phyloP scores from a whole-genome alignment of 2,113 vertebrate genomes.

The Chunga burmeisteri region DNA sequence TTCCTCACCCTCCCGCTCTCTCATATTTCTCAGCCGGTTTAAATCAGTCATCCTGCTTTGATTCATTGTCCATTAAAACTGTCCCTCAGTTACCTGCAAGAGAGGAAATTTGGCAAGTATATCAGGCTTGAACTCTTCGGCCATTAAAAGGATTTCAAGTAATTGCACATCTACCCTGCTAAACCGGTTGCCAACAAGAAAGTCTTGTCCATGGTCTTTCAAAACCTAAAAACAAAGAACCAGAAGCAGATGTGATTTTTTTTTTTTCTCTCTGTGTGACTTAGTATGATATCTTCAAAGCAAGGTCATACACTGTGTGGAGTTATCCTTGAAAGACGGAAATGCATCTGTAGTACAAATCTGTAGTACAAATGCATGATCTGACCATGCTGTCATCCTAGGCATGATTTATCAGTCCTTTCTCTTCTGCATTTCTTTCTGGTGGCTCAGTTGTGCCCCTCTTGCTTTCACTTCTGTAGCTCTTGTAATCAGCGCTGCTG shows the following conservation, averaged over 20 bases:
- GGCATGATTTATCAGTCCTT: background rate
- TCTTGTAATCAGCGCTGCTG: background rate
- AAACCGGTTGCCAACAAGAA: constrained; percentile 80
- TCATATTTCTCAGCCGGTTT: background rate
- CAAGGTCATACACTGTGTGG: background rate
- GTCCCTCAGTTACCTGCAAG: constrained; percentile 73
- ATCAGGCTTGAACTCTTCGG: constrained; percentile 76
- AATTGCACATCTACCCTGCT: constrained; percentile 82
- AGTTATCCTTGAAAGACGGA: background rate
- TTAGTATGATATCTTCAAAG: background rate
- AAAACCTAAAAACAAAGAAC: constrained; percentile 66
- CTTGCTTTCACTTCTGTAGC: background rate
- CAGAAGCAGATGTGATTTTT: background rate
- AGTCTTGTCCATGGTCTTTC: constrained; percentile 46
- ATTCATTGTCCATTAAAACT: background rate
- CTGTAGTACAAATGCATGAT: background rate
- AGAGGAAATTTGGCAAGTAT: constrained; percentile 74
- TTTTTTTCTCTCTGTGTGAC: background rate
- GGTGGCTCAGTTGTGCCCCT: background rate
- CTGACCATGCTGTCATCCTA: background rate
- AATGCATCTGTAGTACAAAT: background rate
- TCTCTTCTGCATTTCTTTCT: background rate
- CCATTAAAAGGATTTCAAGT: constrained; percentile 78
- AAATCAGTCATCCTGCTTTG: background rate
- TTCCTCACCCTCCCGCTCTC: background rate